These are phyloP conservation scores for Drosophila mojavensis DNA, from an alignment of 1,140 invertebrate genomes.

Conservation along the genomic window DNA sequence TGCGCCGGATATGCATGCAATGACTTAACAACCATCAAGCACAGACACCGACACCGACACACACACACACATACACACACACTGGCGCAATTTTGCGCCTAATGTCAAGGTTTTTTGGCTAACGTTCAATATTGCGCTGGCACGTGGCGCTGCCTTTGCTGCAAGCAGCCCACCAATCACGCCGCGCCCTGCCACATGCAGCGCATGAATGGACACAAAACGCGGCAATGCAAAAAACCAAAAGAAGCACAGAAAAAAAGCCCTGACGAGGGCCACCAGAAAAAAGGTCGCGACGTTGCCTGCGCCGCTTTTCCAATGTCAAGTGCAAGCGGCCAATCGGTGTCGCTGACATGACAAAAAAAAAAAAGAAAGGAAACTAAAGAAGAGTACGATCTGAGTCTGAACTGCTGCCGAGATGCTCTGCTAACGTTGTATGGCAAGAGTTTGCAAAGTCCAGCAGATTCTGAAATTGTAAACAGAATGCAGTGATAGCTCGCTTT, in stretches of 20 bases:
- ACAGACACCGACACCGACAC: constrained; percentile 9
- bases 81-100: constrained; percentile 22
- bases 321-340: constrained; percentile 57
- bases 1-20: constrained; percentile 32
- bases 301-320: constrained; percentile 64
- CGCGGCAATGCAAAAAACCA: not conserved
- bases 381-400: no score
- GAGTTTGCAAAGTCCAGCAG: not conserved
- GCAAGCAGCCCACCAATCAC: constrained; percentile 17
- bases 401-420: not conserved
- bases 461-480: not conserved
- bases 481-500: not conserved
- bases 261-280: not conserved
- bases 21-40: constrained; percentile 7
- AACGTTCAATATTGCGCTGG: constrained; percentile 55
- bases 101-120: constrained; percentile 79
- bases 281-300: constrained; percentile 53
- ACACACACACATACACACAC: constrained; percentile 3
- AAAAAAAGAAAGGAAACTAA: not conserved
- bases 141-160: constrained; percentile 28
- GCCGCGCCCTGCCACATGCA: constrained; percentile 28
- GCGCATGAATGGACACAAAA: constrained; percentile 58
- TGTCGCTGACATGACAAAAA: constrained; percentile 12
- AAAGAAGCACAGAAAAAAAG: not conserved
- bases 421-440: no score